Conservation (phyloP, 2,888 invertebrate species). For the Cephus spinipes region DNA sequence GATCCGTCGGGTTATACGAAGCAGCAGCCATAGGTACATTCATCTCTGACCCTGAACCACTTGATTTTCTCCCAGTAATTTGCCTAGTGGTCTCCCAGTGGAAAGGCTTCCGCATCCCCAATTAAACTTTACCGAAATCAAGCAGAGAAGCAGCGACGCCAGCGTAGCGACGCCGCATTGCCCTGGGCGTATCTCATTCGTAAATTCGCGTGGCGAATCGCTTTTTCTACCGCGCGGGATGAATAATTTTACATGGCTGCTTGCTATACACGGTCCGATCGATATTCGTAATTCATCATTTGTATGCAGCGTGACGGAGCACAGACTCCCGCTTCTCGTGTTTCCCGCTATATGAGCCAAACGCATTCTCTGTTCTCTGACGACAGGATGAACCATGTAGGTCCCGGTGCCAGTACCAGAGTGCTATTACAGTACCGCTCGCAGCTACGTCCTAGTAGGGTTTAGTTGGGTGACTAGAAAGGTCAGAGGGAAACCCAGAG, state of each 20-base stretch:
- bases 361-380: conserved; percentile 15
- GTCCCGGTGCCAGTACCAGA: neutral
- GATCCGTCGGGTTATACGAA: neutral
- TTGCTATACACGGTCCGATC: conserved; percentile 42
- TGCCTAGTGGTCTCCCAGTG: conserved; percentile 37
- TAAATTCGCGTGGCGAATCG: conserved; percentile 40
- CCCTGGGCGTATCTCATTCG: conserved; percentile 49
- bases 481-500: neutral
- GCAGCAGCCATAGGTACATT: neutral
- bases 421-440: neutral
- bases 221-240: conserved; percentile 50
- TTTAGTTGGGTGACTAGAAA: neutral
- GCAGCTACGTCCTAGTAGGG: neutral
- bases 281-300: conserved; percentile 66
- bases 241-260: conserved; percentile 44
- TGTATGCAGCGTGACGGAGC: conserved; percentile 61
- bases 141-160: conserved; percentile 44
- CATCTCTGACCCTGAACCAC: neutral
- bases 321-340: conserved; percentile 25
- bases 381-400: conserved; percentile 6
- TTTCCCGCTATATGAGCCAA: neutral
- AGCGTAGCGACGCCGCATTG: conserved; percentile 28
- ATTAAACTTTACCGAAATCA: conserved; percentile 62
- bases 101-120: conserved; percentile 54
- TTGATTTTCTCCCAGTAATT: neutral